Evolutionary conservation across 2,888 invertebrate species (phyloP), one percentile per base, ranked within the genome.

Genomic region (Polyommatus iphigenia): DNA sequence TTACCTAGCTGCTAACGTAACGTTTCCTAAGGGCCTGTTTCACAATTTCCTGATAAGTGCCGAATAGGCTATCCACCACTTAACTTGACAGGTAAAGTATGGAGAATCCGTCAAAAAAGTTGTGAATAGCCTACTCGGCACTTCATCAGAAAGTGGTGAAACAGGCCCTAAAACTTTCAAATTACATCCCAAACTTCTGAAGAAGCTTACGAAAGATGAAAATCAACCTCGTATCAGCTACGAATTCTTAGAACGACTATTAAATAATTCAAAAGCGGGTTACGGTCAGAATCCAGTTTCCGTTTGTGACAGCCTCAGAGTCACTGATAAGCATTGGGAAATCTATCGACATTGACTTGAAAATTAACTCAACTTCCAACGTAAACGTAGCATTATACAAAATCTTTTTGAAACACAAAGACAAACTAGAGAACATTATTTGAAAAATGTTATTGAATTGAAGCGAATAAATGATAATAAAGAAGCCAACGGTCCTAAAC

Each of bases 191-290:
- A 13, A 62, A 1, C 24, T 15, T 62, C 24, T 29, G 29, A 67
- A 67, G 29, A 67, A 32, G 67, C 67, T 67, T 67, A 67, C 67
- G 29, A 32, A 67, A 67, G 67, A 32, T 67, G 67, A 67, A 67
- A 67, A 67, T 13, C 29, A 67, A 67, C 67, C 1, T 32, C 18
- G 18, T 54, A 54, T 54, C 29, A 29, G 67, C 67, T 67, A 32
- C 67, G 29, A 67, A 67, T 24, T 46, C 73, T 15, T 15, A 50
- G 24, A 24, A 73, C 50, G 15, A 50, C 50, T 50, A 75, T 24
- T 50, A 54, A 50, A 75, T 75, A 50, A 75, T 75, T 75, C 75
- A 50, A 18, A 75, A 75, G 75, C 75, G 29, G 75, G 75, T 54
- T 54, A 75, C 29, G 75, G 24, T 50, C 75, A 50, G 50, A 54